Conservation (phyloP, 2,113 vertebrate species). For the Osmerus mordax region DNA sequence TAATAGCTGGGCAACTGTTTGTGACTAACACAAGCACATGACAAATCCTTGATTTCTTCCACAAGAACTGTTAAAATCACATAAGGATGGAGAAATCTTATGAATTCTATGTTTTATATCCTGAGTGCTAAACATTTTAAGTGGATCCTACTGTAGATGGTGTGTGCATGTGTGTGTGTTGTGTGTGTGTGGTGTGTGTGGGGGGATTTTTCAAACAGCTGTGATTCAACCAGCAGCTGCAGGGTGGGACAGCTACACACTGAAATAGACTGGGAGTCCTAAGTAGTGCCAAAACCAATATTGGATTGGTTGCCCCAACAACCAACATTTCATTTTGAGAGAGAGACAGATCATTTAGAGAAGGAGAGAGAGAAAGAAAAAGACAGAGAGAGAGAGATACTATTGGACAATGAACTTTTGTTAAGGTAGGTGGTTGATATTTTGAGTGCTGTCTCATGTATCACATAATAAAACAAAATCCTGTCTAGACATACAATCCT, state of each 20-base stretch:
- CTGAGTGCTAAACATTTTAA: too few relatives aligned
- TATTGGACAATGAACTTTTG: neutral
- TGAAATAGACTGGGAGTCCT: conserved; percentile 39
- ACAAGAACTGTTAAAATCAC: too few relatives aligned
- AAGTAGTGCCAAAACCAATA: conserved; percentile 11
- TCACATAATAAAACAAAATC: neutral
- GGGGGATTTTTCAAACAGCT: conserved; percentile 49
- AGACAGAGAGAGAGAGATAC: neutral
- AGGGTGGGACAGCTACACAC: conserved; percentile 44
- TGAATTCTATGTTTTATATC: too few relatives aligned
- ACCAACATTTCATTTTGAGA: conserved; percentile 30
- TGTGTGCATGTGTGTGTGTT: neutral
- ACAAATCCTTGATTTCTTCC: too few relatives aligned
- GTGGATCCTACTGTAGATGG: too few relatives aligned
- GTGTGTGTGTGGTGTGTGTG: conserved; percentile 9
- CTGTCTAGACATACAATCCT: conserved; percentile 6
- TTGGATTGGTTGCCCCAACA: conserved; percentile 21
- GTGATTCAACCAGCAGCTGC: conserved; percentile 57
- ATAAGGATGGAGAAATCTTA: too few relatives aligned
- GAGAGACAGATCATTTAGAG: neutral
- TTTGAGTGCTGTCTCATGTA: neutral
- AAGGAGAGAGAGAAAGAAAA: neutral
- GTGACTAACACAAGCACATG: too few relatives aligned
- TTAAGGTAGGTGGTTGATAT: neutral
- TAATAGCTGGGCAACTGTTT: too few relatives aligned